Conservation (phyloP, 2,888 invertebrate genomes). For the Pilophorus perplexus region DNA sequence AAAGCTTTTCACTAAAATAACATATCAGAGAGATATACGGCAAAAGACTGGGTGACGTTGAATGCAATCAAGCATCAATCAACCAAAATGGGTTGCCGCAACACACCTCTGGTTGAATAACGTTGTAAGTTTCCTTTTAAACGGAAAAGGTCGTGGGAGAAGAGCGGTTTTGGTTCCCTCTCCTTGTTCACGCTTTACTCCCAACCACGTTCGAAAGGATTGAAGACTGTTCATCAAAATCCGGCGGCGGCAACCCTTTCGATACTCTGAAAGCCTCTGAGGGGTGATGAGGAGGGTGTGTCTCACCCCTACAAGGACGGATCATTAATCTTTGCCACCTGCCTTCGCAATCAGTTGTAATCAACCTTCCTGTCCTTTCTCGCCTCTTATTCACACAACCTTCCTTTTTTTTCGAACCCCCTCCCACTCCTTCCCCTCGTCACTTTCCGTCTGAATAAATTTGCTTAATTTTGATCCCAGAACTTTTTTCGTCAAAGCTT, state of each 20-base stretch:
- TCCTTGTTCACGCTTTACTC: too few relatives aligned
- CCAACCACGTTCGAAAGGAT: too few relatives aligned
- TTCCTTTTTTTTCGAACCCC: background rate
- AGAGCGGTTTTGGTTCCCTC: too few relatives aligned
- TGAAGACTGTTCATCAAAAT: background rate
- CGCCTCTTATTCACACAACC: background rate
- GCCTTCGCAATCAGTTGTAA: constrained; percentile 20
- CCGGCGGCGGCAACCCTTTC: background rate
- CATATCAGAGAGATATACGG: too few relatives aligned
- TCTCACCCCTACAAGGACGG: background rate
- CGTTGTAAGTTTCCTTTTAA: too few relatives aligned
- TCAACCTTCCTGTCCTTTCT: background rate
- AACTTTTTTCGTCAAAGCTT: background rate
- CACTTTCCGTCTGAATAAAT: constrained; percentile 15
- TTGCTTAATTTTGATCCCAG: constrained; percentile 23
- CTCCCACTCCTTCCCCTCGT: background rate
- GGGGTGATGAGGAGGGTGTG: background rate
- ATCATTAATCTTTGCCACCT: constrained; percentile 7
- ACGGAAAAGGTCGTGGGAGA: too few relatives aligned
- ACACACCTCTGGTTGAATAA: too few relatives aligned
- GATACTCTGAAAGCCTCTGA: background rate
- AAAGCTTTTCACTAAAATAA: too few relatives aligned
- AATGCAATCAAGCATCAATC: constrained; percentile 27
- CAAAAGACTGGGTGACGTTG: constrained; percentile 1
- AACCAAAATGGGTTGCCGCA: too few relatives aligned